Evolutionary conservation across 2,797 vertebrate species (phyloP).

Genomic region (Pseudochromis fuscus): DNA sequence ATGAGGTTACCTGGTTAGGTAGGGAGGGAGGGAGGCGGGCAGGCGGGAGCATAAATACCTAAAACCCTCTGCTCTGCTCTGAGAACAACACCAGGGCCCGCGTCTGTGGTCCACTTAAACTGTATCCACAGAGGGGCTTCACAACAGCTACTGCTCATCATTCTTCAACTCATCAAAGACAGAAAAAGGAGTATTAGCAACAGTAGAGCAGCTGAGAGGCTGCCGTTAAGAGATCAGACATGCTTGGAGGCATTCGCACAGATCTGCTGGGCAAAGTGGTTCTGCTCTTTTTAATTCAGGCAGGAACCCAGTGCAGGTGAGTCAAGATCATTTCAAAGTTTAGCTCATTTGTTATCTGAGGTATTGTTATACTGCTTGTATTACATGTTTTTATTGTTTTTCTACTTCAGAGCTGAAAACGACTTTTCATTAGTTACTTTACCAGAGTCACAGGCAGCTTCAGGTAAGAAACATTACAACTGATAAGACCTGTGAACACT

Average conservation of each 20-base stretch:
- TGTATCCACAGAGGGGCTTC: slow-evolving; percentile 23
- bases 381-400: not conserved
- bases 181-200: slow-evolving; percentile 57
- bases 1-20: slow-evolving; percentile 54
- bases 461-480: slow-evolving; percentile 70
- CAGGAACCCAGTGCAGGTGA: slow-evolving; percentile 69
- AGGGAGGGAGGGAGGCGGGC: slow-evolving; percentile 17
- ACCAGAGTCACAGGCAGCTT: slow-evolving; percentile 72
- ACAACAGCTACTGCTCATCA: slow-evolving; percentile 41
- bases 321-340: slow-evolving; percentile 33
- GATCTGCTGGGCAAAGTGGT: slow-evolving; percentile 61
- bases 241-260: slow-evolving; percentile 60
- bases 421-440: slow-evolving; percentile 68
- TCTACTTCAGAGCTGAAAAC: slow-evolving; percentile 66
- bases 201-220: slow-evolving; percentile 47
- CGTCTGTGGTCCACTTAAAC: slow-evolving; percentile 14
- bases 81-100: slow-evolving; percentile 5
- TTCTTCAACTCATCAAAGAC: slow-evolving; percentile 53
- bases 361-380: not conserved
- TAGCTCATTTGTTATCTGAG: not conserved
- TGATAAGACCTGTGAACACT: not conserved
- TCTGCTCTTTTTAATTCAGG: slow-evolving; percentile 67
- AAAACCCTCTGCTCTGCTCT: slow-evolving; percentile 3
- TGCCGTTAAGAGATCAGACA: slow-evolving; percentile 63
- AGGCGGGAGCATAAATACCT: slow-evolving; percentile 54